Evolutionary conservation across 2,888 invertebrate genomes (phyloP), one percentile per base, ranked within the genome.

Genomic region (Rhamphomyia laevipes): DNA sequence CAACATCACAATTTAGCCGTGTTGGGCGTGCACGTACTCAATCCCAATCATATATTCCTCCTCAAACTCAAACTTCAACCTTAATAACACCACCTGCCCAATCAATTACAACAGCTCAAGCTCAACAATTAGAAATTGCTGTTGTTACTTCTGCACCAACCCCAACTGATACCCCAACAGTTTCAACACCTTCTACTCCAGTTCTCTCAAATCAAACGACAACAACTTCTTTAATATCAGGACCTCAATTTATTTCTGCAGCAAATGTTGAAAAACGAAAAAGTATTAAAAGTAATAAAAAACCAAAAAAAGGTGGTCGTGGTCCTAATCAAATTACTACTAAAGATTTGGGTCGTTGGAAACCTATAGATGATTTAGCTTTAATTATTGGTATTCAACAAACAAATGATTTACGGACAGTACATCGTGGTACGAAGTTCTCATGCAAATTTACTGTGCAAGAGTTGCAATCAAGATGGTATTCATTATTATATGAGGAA

Each of bases 381-480:
- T 74, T 99, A 2, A 90, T 99, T 53, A 82, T 90, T 54, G 94
- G 92, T 51, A 90, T 96, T 4, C 88, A 92, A 62, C 96, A 93
- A 74, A 86, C 86, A 12, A 87, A 86, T 68, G 87, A 87, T 62
- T 68, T 87, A 50, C 76, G 83, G 40, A 81, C 81, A 63, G 85
- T 99, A 1, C 90, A 94, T 65, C 77, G 90, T 54, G 93, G 93
- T 6, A 84, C 92, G 1, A 95, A 93, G 64, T 99, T 99, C 72
- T 92, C 96, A 0, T 94, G 95, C 63, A 84, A 90, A 51, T 97
- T 95, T 67, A 91, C 93, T 0, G 73, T 93, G 21, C 85, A 87
- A 61, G 96, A 99, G 65, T 78, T 99, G 47, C 92, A 95, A 63
- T 89, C 93, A 48, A 80, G 97, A 45, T 99, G 97, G 97, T 94